phyloP scores from a whole-genome alignment of 2,113 vertebrate genomes.

The Erythrocebus patas region DNA sequence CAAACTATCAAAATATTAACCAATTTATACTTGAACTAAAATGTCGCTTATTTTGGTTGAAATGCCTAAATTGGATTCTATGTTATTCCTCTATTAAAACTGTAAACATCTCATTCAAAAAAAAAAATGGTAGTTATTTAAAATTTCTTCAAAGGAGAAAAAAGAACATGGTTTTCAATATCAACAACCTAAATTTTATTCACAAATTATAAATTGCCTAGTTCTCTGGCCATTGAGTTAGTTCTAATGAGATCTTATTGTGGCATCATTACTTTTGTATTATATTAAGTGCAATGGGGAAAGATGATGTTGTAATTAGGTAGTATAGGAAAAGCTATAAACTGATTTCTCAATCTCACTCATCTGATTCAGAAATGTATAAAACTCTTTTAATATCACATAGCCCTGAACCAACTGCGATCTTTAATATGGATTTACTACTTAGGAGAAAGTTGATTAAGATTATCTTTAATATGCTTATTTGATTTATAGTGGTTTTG shows the following conservation, averaged over 20 bases:
- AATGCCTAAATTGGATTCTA: not conserved
- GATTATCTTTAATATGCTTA: not conserved
- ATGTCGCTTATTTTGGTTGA: not conserved
- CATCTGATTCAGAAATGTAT: not conserved
- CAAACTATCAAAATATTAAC: not conserved
- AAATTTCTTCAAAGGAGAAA: not conserved
- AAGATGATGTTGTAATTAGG: not conserved
- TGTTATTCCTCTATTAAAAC: not conserved
- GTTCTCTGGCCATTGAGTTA: not conserved
- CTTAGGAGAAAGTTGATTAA: not conserved
- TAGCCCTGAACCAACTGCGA: not conserved
- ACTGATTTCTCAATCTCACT: not conserved
- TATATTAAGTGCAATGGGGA: not conserved
- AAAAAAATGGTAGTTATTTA: not conserved
- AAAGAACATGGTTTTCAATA: not conserved
- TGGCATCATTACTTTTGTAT: not conserved
- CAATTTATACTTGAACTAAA: not conserved
- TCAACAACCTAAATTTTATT: not conserved
- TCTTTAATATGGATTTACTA: not conserved
- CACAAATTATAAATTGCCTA: not conserved
- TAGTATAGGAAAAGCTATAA: not conserved
- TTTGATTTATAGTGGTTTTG: not conserved
- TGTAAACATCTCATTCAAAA: not conserved
- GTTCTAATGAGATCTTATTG: not conserved
- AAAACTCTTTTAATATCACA: not conserved